phyloP scores from a whole-genome alignment of 1,140 invertebrate genomes.

The Andrena cerasifolii region DNA sequence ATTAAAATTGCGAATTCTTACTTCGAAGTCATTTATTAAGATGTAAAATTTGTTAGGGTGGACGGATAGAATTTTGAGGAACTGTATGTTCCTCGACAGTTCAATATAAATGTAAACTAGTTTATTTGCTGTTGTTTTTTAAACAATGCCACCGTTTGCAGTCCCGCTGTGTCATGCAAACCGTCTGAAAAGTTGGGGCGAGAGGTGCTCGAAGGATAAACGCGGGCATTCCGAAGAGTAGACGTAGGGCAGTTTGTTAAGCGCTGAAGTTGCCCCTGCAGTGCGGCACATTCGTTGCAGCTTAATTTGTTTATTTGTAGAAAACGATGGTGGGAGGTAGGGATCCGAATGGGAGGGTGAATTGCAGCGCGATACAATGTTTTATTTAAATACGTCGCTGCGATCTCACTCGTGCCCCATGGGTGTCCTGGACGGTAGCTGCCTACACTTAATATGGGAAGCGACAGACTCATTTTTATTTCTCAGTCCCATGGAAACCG shows the following conservation, averaged over 20 bases:
- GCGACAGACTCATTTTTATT: constrained; percentile 75
- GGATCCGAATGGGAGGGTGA: constrained; percentile 55
- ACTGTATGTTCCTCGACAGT: too few relatives aligned
- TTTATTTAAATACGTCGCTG: constrained; percentile 77
- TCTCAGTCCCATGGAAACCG: constrained; percentile 67
- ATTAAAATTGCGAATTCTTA: too few relatives aligned
- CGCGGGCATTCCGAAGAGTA: constrained; percentile 54
- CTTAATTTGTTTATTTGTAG: constrained; percentile 75
- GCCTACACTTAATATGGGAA: constrained; percentile 75
- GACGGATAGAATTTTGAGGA: too few relatives aligned
- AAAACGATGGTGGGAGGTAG: constrained; percentile 46
- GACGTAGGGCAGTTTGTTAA: constrained; percentile 61
- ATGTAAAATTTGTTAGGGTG: too few relatives aligned
- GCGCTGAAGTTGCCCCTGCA: constrained; percentile 59
- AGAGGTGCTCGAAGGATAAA: constrained; percentile 41
- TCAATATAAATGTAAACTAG: constrained; percentile 12
- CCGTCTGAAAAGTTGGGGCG: constrained; percentile 5
- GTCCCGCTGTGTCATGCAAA: background rate
- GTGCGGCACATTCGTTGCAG: constrained; percentile 66
- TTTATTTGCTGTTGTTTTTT: background rate
- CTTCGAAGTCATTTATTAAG: too few relatives aligned
- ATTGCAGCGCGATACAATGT: constrained; percentile 73
- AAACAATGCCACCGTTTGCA: background rate
- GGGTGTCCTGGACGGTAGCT: constrained; percentile 73
- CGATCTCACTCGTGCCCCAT: constrained; percentile 70